phyloP scores from a whole-genome alignment of 1,140 invertebrate genomes.

The Cephus cinctus region DNA sequence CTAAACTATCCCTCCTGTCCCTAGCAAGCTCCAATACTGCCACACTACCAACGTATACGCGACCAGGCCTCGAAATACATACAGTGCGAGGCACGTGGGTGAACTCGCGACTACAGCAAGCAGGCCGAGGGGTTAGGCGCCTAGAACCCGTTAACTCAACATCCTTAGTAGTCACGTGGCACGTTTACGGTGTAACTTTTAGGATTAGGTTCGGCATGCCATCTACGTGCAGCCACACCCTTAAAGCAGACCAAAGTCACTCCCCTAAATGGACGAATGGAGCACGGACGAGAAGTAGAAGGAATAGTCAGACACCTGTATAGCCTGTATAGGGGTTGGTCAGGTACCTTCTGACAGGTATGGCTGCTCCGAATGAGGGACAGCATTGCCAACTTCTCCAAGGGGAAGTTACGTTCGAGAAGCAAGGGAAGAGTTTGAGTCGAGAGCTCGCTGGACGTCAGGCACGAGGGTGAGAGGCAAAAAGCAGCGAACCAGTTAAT shows the following conservation, averaged over 20 bases:
- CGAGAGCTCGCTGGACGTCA: too few relatives aligned
- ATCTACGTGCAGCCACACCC: conserved; percentile 15
- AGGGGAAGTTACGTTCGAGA: neutral
- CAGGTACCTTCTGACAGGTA: too few relatives aligned
- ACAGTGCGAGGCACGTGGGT: too few relatives aligned
- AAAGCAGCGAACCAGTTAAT: conserved; percentile 15
- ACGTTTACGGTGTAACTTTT: conserved; percentile 36
- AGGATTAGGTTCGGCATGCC: conserved; percentile 23
- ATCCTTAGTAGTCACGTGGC: conserved; percentile 29
- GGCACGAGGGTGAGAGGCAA: too few relatives aligned
- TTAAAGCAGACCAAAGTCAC: conserved; percentile 17
- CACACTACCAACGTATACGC: too few relatives aligned
- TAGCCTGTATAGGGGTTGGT: too few relatives aligned
- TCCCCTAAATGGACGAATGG: conserved; percentile 9
- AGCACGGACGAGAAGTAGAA: conserved; percentile 7
- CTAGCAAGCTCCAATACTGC: too few relatives aligned
- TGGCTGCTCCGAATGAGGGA: too few relatives aligned
- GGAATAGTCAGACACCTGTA: too few relatives aligned
- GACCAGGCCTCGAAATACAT: too few relatives aligned
- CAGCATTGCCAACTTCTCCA: too few relatives aligned
- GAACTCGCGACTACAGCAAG: conserved; percentile 14
- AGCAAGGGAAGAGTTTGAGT: neutral
- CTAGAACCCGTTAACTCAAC: conserved; percentile 24
- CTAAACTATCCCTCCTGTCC: too few relatives aligned
- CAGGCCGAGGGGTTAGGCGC: conserved; percentile 15